Percentiles rank a stretch among this genome's conserved stretches.
Evolutionary conservation across 2,113 vertebrate genomes (phyloP).

Genomic region (Rissa tridactyla): DNA sequence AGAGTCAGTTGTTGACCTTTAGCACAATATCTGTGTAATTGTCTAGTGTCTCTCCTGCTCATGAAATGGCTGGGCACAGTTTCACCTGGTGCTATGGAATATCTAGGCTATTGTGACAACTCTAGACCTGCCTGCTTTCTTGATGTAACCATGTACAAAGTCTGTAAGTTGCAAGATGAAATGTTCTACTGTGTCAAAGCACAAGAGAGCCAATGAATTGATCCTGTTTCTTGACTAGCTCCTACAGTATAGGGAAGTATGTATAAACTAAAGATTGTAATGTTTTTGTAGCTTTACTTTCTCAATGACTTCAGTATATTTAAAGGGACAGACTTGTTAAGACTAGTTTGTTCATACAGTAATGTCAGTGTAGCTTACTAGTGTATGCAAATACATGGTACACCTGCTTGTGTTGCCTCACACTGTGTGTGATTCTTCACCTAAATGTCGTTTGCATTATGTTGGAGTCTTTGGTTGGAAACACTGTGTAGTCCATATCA

Average conservation of each 20-base stretch:
- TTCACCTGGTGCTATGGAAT: conserved; percentile 66
- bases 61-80: conserved; percentile 64
- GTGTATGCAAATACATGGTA: conserved; percentile 14
- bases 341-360: conserved; percentile 34
- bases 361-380: conserved; percentile 31
- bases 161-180: conserved; percentile 52
- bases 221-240: conserved; percentile 56
- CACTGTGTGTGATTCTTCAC: conserved; percentile 63
- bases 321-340: conserved; percentile 61
- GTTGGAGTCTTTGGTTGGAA: neutral
- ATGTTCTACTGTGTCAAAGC: conserved; percentile 64
- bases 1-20: conserved; percentile 55
- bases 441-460: neutral
- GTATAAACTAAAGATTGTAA: conserved; percentile 31
- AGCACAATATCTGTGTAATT: conserved; percentile 63
- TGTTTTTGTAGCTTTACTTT: conserved; percentile 63
- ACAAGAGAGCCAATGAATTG: conserved; percentile 60
- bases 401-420: conserved; percentile 60
- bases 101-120: conserved; percentile 74
- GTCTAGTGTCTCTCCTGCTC: conserved; percentile 60
- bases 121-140: conserved; percentile 75
- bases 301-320: conserved; percentile 36
- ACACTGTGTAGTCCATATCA: neutral
- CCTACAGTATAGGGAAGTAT: conserved; percentile 37
- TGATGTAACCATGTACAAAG: conserved; percentile 50